Evolutionary conservation across 37 sponge, comb jelly and placozoan species (phyloP).

Genomic region (Geodia barretti): DNA sequence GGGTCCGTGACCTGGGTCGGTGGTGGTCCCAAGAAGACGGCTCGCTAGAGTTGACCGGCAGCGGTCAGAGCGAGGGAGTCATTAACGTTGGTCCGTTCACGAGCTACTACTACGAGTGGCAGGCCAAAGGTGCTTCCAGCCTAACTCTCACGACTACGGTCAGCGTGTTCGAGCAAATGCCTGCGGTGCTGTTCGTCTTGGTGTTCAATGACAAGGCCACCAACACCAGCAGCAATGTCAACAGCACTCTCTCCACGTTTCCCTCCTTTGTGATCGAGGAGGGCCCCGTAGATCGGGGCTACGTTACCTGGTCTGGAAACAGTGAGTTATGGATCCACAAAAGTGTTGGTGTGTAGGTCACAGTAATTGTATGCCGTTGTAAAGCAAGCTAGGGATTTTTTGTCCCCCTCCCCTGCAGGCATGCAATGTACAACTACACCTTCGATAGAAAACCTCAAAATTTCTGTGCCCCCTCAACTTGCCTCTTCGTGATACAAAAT

Average conservation of each 20-base stretch:
- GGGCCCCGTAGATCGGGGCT: slow-evolving; percentile 31
- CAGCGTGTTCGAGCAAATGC: slow-evolving; percentile 13
- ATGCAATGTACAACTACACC: no score
- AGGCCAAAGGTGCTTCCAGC: background rate
- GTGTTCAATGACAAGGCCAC: slow-evolving; percentile 20
- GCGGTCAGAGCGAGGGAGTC: background rate
- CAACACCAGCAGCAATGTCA: background rate
- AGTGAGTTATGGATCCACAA: no score
- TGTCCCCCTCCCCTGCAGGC: no score
- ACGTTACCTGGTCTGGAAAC: slow-evolving; percentile 56
- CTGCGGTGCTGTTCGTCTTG: slow-evolving; percentile 34
- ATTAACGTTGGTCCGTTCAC: slow-evolving; percentile 12
- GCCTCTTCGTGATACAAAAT: no score
- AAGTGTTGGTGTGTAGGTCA: no score
- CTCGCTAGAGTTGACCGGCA: background rate
- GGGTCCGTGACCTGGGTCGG: slow-evolving; percentile 10
- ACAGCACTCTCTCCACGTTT: slow-evolving; percentile 34
- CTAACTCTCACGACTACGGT: slow-evolving; percentile 22
- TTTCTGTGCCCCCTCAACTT: no score
- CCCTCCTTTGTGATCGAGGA: slow-evolving; percentile 57
- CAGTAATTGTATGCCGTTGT: no score
- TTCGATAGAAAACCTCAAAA: no score
- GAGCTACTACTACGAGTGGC: slow-evolving; percentile 6
- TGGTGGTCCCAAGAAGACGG: slow-evolving; percentile 23
- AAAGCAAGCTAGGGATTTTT: background rate